Evolutionary conservation across 2,797 vertebrate species (phyloP).

Genomic region (Todus mexicanus): DNA sequence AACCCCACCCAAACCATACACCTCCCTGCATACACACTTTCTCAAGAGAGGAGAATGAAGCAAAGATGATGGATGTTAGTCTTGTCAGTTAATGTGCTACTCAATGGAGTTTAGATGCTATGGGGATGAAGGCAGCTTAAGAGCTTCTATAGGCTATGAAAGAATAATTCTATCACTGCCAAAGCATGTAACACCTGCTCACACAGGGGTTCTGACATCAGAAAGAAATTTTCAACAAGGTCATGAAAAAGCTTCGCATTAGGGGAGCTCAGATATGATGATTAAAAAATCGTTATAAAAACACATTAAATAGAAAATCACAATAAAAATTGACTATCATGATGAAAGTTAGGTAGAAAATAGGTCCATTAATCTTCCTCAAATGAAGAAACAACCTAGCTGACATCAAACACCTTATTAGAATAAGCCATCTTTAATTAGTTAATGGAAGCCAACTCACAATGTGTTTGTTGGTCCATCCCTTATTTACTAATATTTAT

Average conservation of each 20-base stretch:
- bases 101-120: constrained; percentile 18
- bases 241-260: not conserved
- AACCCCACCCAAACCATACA: not conserved
- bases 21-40: not conserved
- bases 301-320: not conserved
- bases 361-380: not conserved
- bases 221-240: not conserved
- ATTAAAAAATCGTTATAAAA: not conserved
- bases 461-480: not conserved
- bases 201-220: not conserved
- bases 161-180: constrained; percentile 34
- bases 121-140: constrained; percentile 14
- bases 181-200: not conserved
- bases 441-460: not conserved
- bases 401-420: not conserved
- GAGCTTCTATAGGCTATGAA: constrained; percentile 28
- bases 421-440: not conserved
- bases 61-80: constrained; percentile 31
- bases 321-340: not conserved
- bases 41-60: not conserved
- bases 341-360: not conserved
- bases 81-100: constrained; percentile 27
- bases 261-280: not conserved
- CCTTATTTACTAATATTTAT: not conserved
- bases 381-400: not conserved